Percentiles rank a stretch among this genome's conserved stretches.
Evolutionary conservation across 1,140 invertebrate genomes (phyloP).

Genomic region (Eupristina koningsbergeri): DNA sequence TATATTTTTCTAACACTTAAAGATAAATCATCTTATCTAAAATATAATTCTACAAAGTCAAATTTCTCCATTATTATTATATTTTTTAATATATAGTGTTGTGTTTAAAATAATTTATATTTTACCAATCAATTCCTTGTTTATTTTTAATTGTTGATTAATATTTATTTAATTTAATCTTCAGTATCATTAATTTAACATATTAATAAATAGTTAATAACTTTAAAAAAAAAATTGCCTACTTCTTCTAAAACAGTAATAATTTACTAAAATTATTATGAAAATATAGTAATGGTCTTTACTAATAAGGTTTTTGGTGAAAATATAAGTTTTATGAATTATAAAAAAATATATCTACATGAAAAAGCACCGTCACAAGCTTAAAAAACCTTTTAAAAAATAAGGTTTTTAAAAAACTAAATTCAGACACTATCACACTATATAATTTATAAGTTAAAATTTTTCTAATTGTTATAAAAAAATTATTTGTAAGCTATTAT

Average conservation of each 20-base stretch:
- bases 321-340: neutral
- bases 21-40: neutral
- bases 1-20: neutral
- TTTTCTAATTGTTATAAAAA: constrained; percentile 31
- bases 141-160: too few species aligned
- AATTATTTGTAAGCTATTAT: constrained; percentile 19
- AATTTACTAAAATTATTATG: neutral
- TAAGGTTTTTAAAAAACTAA: constrained; percentile 22
- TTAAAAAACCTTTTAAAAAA: neutral
- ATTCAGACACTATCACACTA: constrained; percentile 14
- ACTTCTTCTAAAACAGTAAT: neutral
- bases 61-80: constrained; percentile 6
- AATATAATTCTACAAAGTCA: neutral
- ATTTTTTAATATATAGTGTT: neutral
- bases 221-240: too few species aligned
- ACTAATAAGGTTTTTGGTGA: neutral
- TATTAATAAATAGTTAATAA: too few species aligned
- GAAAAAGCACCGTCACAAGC: constrained; percentile 20
- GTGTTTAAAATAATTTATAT: neutral
- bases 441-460: neutral
- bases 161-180: too few species aligned
- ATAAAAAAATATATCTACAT: constrained; percentile 21
- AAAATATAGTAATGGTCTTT: neutral
- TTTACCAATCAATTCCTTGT: neutral
- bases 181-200: neutral